A percentile compares a stretch with the other conserved stretches of the same genome.
These are phyloP conservation scores for Sebastes fasciatus DNA, from an alignment of 2,113 vertebrate genomes.

Conservation along the genomic window DNA sequence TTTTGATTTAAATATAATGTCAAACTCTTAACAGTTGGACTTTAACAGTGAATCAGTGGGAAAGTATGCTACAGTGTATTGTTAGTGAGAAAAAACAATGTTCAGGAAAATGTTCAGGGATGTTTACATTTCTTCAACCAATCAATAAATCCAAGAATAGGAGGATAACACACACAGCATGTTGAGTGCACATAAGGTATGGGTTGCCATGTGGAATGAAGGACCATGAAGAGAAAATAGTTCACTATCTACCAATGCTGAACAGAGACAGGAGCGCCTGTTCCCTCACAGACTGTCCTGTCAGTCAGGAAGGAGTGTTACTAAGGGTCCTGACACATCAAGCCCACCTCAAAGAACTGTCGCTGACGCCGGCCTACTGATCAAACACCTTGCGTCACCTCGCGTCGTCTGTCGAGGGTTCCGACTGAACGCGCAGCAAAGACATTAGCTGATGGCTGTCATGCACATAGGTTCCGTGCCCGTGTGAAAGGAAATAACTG, in stretches of 20 bases:
- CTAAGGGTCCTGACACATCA: slow-evolving; percentile 8
- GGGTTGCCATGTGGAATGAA: neutral
- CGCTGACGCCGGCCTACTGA: neutral
- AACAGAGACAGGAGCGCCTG: neutral
- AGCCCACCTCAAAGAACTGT: slow-evolving; percentile 4
- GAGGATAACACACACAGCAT: neutral
- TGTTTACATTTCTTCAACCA: neutral
- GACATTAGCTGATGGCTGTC: neutral
- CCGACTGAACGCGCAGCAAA: neutral
- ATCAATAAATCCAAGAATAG: neutral
- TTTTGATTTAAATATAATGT: too few species aligned
- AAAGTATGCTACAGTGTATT: too few species aligned
- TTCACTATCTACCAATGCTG: neutral
- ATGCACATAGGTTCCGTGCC: neutral
- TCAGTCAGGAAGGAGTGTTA: neutral
- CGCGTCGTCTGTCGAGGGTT: neutral
- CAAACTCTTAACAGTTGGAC: too few species aligned
- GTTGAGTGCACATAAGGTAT: neutral
- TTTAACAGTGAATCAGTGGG: too few species aligned
- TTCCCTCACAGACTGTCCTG: neutral
- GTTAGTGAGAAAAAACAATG: too few species aligned
- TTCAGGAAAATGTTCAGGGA: too few species aligned
- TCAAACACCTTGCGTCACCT: slow-evolving; percentile 8
- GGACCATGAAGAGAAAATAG: neutral
- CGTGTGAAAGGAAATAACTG: neutral